phyloP scores from a whole-genome alignment of 2,888 invertebrate species.

The Salpingus planirostris region DNA sequence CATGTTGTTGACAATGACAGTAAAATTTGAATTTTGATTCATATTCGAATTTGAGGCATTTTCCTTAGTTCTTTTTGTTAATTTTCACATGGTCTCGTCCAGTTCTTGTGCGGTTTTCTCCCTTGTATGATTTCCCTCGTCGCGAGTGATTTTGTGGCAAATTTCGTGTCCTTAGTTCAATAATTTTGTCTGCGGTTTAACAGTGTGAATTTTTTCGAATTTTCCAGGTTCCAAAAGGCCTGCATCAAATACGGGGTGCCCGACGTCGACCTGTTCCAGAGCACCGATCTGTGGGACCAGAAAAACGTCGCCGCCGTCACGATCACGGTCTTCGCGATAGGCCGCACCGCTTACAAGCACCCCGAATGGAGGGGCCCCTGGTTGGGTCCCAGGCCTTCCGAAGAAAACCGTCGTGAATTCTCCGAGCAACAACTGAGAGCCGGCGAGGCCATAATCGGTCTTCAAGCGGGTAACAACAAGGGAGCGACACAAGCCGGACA shows the following conservation, averaged over 20 bases:
- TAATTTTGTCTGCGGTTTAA: no score
- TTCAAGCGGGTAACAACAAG: constrained; percentile 82
- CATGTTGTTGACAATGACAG: no score
- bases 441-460: constrained; percentile 73
- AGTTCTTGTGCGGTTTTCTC: no score
- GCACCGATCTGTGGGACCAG: constrained; percentile 84
- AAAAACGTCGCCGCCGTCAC: constrained; percentile 86
- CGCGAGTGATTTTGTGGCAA: no score
- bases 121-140: no score
- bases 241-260: constrained; percentile 77
- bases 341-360: constrained; percentile 76
- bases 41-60: no score
- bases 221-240: constrained; percentile 72
- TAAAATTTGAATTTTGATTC: no score
- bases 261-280: constrained; percentile 81
- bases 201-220: no score
- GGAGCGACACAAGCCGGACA: constrained; percentile 80
- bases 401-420: constrained; percentile 75
- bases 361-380: constrained; percentile 76
- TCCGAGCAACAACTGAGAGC: constrained; percentile 74
- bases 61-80: no score
- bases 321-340: constrained; percentile 79
- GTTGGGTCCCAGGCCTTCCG: constrained; percentile 78
- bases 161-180: no score
- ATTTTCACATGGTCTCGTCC: no score